phyloP scores from a whole-genome alignment of 2,113 vertebrate species.

The Alethe castanea region DNA sequence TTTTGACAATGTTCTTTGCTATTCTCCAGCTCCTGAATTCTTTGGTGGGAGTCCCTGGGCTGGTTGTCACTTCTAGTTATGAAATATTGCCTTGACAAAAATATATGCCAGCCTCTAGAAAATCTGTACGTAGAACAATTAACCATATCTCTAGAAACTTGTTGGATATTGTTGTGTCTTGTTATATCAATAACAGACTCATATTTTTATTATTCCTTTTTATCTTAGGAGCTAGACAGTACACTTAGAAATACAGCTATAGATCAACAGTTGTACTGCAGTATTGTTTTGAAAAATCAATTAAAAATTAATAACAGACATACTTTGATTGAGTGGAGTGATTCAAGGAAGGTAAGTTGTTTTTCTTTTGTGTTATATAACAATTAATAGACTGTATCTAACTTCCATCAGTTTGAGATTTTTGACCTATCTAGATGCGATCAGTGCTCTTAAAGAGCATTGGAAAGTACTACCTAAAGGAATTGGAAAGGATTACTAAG shows the following conservation, averaged over 20 bases:
- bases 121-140: background rate
- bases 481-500: background rate
- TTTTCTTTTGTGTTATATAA: background rate
- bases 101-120: background rate
- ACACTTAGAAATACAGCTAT: background rate
- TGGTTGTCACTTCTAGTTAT: background rate
- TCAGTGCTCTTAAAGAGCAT: background rate
- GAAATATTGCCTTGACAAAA: background rate
- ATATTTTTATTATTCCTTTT: background rate
- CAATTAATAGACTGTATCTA: background rate
- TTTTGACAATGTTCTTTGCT: background rate
- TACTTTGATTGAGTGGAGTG: background rate
- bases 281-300: background rate
- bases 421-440: background rate
- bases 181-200: background rate
- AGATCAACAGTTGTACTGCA: background rate
- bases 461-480: background rate
- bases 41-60: background rate
- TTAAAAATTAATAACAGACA: background rate
- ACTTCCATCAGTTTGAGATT: background rate
- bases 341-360: background rate
- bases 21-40: background rate
- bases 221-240: background rate
- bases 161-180: background rate
- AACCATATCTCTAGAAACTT: background rate